Evolutionary conservation across 2,797 vertebrate genomes (phyloP), one percentile per base, ranked within the genome.

Genomic region (Eleutherodactylus coqui): DNA sequence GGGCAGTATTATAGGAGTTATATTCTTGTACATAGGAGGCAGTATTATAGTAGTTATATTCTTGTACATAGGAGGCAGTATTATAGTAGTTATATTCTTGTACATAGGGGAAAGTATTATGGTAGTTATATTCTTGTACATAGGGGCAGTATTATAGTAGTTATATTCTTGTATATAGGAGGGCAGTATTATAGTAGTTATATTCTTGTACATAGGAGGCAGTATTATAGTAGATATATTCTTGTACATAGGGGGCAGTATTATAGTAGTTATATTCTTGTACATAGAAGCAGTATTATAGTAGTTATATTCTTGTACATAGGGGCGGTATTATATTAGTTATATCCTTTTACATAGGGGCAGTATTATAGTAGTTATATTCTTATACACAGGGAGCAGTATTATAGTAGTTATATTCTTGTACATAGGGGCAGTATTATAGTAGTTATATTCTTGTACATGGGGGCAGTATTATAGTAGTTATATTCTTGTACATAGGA

Each of bases 331-430:
- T 67, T 67, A 36, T 67, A 34, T 29, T 67, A 67, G 62, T 67
- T 67, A 19, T 67, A 67, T 36, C 36, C 62, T 36, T 67, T 14
- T 67, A 67, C 32, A 67, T 67, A 67, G 62, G 62, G 6, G 62
- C 32, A 67, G 62, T 67, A 67, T 67, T 67, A 67, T 67, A 67
- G 62, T 67, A 67, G 62, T 67, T 67, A 36, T 67, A 67, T 36
- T 34, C 62, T 34, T 67, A 32, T 67, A 67, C 6, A 67, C 36
- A 67, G 62, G n/a, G 32, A 36, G 32, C 32, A 67, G 62, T 67
- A 67, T 67, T 67, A 67, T 67, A 67, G 62, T 67, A 67, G 62
- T 67, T 67, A 67, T 67, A 67, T 67, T 67, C 62, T 67, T 67
- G 62, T 67, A 67, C 16, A 67, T 36, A 67, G 62, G 62, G 53